Percentiles rank a stretch among this genome's conserved stretches.
These are phyloP conservation scores for Phyllostomus discolor DNA, from an alignment of 2,113 vertebrate species.

Conservation along the genomic window DNA sequence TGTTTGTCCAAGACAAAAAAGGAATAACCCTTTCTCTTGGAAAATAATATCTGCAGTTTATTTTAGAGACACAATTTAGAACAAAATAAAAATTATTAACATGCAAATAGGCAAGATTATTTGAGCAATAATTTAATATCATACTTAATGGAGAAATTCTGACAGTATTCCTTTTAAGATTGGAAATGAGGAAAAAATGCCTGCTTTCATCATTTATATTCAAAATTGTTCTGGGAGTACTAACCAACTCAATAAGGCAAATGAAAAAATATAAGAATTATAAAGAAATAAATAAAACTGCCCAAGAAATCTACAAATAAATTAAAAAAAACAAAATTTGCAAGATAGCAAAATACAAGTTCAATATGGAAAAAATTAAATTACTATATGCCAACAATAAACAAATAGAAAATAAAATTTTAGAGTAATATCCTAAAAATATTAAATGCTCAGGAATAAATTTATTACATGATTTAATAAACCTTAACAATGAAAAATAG, in stretches of 20 bases:
- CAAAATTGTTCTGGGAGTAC: neutral
- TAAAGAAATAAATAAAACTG: neutral
- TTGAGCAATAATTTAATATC: neutral
- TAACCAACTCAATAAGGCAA: neutral
- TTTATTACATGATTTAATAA: neutral
- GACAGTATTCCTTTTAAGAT: neutral
- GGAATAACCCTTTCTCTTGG: neutral
- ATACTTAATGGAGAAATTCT: neutral
- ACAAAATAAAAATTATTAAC: neutral
- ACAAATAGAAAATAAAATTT: neutral
- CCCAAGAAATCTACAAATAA: neutral
- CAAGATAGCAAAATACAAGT: neutral
- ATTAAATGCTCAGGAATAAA: neutral
- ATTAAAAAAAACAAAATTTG: neutral
- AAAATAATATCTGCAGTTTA: neutral
- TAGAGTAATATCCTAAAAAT: neutral
- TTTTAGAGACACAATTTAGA: neutral
- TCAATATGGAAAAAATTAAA: neutral
- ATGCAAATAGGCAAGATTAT: neutral
- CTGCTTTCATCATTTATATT: neutral
- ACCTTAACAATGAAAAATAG: neutral
- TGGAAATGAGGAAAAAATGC: neutral
- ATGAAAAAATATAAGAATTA: neutral
- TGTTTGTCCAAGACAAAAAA: neutral
- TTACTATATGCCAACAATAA: neutral